Percentiles rank a stretch among this genome's conserved stretches.
phyloP scores from a whole-genome alignment of 1,140 invertebrate genomes.

The Hypothenemus hampei region DNA sequence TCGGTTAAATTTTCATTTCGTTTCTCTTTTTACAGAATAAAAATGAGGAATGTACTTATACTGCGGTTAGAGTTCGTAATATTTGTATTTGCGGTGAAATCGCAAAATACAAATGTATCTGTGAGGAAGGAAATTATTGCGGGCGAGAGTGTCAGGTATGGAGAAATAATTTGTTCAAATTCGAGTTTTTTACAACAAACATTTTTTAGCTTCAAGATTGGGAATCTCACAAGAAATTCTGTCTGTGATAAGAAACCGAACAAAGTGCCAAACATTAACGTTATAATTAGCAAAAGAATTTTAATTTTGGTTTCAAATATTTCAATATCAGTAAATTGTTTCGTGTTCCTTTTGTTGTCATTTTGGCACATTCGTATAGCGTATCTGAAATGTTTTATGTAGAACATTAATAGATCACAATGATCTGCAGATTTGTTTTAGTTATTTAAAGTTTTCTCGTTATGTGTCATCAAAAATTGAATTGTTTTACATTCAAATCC shows the following conservation, averaged over 20 bases:
- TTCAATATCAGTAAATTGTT: not conserved
- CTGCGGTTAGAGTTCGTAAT: not conserved
- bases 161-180: not conserved
- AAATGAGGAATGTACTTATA: not conserved
- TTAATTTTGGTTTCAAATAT: not conserved
- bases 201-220: constrained; percentile 20
- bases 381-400: too few species aligned
- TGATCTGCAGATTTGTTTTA: too few species aligned
- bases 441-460: too few species aligned
- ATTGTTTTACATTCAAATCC: not conserved
- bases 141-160: constrained; percentile 26
- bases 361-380: too few species aligned
- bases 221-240: too few species aligned
- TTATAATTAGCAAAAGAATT: not conserved
- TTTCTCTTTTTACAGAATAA: not conserved
- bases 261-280: too few species aligned
- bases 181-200: not conserved
- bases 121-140: constrained; percentile 25
- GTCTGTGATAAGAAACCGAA: too few species aligned
- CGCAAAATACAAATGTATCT: constrained; percentile 22
- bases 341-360: too few species aligned
- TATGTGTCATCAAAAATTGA: too few species aligned
- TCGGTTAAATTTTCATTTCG: not conserved
- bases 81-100: constrained; percentile 20
- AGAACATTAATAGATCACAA: too few species aligned